These are phyloP conservation scores for Addax nasomaculatus DNA, from an alignment of 2,113 vertebrate species.

Conservation along the genomic window DNA sequence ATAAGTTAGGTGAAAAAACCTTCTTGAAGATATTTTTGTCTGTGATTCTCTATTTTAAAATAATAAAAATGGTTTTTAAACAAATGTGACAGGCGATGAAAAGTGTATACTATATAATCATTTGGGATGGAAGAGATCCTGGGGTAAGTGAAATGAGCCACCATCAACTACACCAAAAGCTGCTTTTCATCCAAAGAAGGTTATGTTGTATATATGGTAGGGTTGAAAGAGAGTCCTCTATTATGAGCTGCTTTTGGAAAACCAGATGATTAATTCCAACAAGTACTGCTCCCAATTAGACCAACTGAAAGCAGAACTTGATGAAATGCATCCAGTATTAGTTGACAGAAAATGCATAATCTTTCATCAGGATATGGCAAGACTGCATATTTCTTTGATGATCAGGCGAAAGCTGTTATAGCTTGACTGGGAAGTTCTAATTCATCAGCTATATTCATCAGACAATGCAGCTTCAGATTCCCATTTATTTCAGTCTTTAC, in stretches of 20 bases:
- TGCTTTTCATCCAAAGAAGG: neutral
- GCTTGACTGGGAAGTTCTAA: neutral
- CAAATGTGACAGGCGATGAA: neutral
- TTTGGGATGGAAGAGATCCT: neutral
- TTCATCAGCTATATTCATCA: neutral
- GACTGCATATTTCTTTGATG: neutral
- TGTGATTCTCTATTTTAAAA: neutral
- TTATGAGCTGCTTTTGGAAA: neutral
- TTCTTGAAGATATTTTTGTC: neutral
- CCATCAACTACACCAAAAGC: neutral
- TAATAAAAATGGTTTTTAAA: neutral
- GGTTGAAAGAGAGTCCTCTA: neutral
- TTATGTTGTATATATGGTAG: neutral
- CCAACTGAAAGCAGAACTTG: neutral
- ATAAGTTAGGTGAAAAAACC: neutral
- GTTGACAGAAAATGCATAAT: neutral
- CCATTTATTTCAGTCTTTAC: neutral
- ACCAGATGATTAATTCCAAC: neutral
- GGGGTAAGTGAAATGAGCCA: neutral
- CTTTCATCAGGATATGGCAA: neutral
- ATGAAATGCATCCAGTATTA: neutral
- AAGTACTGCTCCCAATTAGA: neutral
- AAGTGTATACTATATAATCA: neutral
- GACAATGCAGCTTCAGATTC: neutral
- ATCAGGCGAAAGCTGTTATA: neutral